These are phyloP conservation scores for Somateria mollissima DNA, from an alignment of 2,797 vertebrate genomes.

Conservation along the genomic window DNA sequence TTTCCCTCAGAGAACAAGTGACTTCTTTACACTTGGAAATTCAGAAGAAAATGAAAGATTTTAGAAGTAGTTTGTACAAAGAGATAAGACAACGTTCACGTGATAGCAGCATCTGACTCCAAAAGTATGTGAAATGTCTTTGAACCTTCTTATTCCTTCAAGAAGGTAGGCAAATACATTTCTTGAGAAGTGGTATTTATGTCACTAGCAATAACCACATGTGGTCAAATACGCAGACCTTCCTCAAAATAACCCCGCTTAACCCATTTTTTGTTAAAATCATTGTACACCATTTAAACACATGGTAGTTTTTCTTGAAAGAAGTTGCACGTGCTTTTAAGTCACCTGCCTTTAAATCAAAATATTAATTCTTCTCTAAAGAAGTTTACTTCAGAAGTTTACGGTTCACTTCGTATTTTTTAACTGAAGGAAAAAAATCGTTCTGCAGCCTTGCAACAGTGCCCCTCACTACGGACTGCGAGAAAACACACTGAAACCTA, in stretches of 20 bases:
- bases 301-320: accelerated
- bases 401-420: accelerated
- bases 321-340: neutral
- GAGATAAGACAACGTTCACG: neutral
- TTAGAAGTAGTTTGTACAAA: neutral
- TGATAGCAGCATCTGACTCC: accelerated
- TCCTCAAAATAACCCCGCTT: accelerated
- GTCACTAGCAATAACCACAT: accelerated
- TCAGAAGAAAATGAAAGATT: neutral
- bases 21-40: neutral
- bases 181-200: neutral
- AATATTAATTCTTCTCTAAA: neutral
- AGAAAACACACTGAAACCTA: neutral
- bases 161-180: accelerated
- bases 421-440: no score
- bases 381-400: no score
- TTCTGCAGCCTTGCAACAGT: accelerated
- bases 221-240: neutral
- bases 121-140: neutral
- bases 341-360: neutral
- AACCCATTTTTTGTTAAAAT: neutral
- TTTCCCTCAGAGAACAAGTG: neutral
- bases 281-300: neutral
- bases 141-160: neutral
- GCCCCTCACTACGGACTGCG: accelerated